Conservation (phyloP, 2,888 invertebrate genomes). For the Leptura quadrifasciata region DNA sequence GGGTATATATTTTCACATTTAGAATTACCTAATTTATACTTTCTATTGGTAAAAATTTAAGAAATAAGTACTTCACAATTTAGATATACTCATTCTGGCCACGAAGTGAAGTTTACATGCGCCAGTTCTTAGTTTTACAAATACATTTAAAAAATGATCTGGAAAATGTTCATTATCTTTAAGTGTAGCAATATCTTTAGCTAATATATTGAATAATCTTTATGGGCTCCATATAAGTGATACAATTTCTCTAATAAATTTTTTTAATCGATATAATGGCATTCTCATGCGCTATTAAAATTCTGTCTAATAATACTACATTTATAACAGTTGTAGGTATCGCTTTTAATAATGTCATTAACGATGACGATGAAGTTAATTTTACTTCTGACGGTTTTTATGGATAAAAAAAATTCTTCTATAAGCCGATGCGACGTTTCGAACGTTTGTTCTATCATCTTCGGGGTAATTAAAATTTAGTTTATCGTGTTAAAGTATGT, state of each 20-base stretch:
- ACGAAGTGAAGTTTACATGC: neutral
- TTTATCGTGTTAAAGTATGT: no score
- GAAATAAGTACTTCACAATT: constrained; percentile 14
- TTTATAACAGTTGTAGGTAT: neutral
- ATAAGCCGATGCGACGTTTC: no score
- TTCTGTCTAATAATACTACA: constrained; percentile 1
- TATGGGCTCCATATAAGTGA: constrained; percentile 22
- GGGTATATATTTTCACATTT: constrained; percentile 29
- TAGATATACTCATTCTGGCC: constrained; percentile 6
- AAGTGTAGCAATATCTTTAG: neutral
- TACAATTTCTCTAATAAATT: constrained; percentile 8
- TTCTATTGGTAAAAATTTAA: constrained; percentile 34
- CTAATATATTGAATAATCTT: constrained; percentile 23
- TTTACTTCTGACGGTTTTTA: no score
- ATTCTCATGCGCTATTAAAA: neutral
- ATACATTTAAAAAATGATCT: neutral
- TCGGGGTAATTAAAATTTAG: no score
- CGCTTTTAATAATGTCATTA: constrained; percentile 4
- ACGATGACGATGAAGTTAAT: no score
- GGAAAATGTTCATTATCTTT: neutral
- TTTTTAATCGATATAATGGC: neutral
- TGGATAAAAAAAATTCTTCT: no score
- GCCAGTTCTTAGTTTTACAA: neutral
- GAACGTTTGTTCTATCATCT: no score
- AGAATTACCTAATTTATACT: constrained; percentile 29